A percentile compares a stretch with the other conserved stretches of the same genome.
Evolutionary conservation across 2,888 invertebrate species (phyloP).

Genomic region (Megaustenia siamemsis): DNA sequence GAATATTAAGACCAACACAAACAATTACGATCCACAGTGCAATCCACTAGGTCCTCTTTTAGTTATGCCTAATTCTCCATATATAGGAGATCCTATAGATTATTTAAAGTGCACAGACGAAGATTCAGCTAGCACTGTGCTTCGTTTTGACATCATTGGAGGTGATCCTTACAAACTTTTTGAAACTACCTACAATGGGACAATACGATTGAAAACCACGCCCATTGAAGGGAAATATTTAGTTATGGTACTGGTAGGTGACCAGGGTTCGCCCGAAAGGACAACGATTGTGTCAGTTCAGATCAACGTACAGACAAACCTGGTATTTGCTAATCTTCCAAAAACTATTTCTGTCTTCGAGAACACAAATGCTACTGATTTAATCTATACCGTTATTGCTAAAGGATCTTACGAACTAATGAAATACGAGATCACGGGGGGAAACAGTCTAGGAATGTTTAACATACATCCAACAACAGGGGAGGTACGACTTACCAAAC

Average conservation of each 20-base stretch:
- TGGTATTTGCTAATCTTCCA: slow-evolving; percentile 12
- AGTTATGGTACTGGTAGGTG: slow-evolving; percentile 66
- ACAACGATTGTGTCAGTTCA: slow-evolving; percentile 54
- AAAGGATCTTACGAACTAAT: not conserved
- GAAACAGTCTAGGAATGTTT: slow-evolving; percentile 5
- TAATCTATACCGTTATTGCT: slow-evolving; percentile 15
- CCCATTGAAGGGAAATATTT: slow-evolving; percentile 58
- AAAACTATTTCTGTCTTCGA: not conserved
- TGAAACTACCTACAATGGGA: slow-evolving; percentile 15
- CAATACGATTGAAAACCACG: not conserved
- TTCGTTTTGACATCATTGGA: not conserved
- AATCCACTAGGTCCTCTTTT: slow-evolving; percentile 12
- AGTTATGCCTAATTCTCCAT: slow-evolving; percentile 12
- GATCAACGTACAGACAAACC: slow-evolving; percentile 14
- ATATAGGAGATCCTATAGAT: not conserved
- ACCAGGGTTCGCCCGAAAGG: slow-evolving; percentile 64
- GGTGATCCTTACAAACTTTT: slow-evolving; percentile 28
- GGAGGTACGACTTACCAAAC: not conserved
- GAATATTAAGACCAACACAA: slow-evolving; percentile 66
- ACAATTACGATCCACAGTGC: slow-evolving; percentile 70
- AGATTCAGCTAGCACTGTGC: not conserved
- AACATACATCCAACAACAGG: slow-evolving; percentile 23
- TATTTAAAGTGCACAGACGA: slow-evolving; percentile 24
- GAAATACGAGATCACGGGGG: slow-evolving; percentile 23
- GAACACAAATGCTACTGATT: not conserved